Base-by-base conservation (phyloP, 1,140 invertebrate species). In the Phymastichus coffea region DNA sequence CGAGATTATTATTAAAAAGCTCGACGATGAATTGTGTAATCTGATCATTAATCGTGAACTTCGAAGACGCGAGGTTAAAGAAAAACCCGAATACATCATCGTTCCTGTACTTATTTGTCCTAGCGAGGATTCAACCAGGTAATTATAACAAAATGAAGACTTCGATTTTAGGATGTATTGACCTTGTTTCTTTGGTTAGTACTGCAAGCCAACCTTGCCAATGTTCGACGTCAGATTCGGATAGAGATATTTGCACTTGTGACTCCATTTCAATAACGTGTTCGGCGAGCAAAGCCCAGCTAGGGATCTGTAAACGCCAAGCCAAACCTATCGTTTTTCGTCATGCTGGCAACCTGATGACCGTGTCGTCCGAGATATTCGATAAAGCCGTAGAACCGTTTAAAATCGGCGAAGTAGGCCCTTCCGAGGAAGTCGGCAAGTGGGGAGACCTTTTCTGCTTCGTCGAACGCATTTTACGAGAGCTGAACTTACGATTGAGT, bases 361-460 rank as follows among this genome's bases (percentile, higher is more conserved):
- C 14, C 1, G 3, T 33, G 1, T 10, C 46, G n/a, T 30, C 38
- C 14, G 8, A 14, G 0, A 9, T 0, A 2, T 10, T 54, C 1
- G 17, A 40, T 3, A 1, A 3, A 2, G n/a, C 37, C 10, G 2
- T 23, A 1, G 9, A 48, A 25, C 52, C 23, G 4, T 65, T 65
- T 33, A 60, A 57, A n/a, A 38, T 58, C 7, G 35, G 44, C 1
- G 26, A 62, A 12, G 40, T 63, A 1, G 60, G 56, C 1, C 54
- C 40, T 28, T 68, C 59, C 0, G 48, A 66, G 1, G 38, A 48
- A 12, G 47, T 67, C 9, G 47, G 57, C 22, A 68, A 68, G 51
- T 66, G 64, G 66, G 64, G 64, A 2, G 33, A 43, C 2, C 65
- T 52, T 26, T 28, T 40, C 19, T 46, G 61, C 1, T 0, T 68